Conservation (phyloP, 2,888 invertebrate genomes). For the Theodoxus fluviatilis region DNA sequence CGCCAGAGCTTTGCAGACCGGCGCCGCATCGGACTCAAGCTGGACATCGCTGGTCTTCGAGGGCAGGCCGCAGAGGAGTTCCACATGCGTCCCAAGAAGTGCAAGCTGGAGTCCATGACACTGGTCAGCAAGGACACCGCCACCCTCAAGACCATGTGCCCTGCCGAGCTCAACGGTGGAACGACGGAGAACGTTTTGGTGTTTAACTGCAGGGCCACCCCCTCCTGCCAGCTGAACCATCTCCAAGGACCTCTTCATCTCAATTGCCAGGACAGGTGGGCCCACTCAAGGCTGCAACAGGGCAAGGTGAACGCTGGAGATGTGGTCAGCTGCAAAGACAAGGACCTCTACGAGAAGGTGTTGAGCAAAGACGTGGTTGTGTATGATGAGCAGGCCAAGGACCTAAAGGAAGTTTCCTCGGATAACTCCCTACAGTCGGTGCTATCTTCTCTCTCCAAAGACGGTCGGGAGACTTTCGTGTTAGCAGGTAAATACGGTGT, state of each 20-base stretch:
- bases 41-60: conserved; percentile 37
- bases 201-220: conserved; percentile 76
- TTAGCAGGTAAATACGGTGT: conserved; percentile 77
- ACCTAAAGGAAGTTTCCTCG: conserved; percentile 66
- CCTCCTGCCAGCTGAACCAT: conserved; percentile 76
- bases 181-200: conserved; percentile 64
- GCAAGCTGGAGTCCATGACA: conserved; percentile 45
- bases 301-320: conserved; percentile 75
- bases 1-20: conserved; percentile 26
- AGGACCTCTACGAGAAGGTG: conserved; percentile 70
- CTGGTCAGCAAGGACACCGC: conserved; percentile 13
- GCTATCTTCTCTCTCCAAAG: conserved; percentile 74
- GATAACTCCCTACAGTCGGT: conserved; percentile 74
- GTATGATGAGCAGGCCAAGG: conserved; percentile 75
- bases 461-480: conserved; percentile 74
- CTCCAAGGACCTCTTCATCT: conserved; percentile 74
- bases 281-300: conserved; percentile 73
- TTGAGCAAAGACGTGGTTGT: conserved; percentile 72
- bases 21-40: conserved; percentile 36
- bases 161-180: conserved; percentile 46
- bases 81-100: conserved; percentile 45
- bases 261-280: conserved; percentile 77
- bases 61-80: conserved; percentile 29
- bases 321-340: conserved; percentile 73
- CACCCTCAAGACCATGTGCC: conserved; percentile 39